Evolutionary conservation across 2,113 vertebrate genomes (phyloP).

Genomic region (Oceanites oceanicus): DNA sequence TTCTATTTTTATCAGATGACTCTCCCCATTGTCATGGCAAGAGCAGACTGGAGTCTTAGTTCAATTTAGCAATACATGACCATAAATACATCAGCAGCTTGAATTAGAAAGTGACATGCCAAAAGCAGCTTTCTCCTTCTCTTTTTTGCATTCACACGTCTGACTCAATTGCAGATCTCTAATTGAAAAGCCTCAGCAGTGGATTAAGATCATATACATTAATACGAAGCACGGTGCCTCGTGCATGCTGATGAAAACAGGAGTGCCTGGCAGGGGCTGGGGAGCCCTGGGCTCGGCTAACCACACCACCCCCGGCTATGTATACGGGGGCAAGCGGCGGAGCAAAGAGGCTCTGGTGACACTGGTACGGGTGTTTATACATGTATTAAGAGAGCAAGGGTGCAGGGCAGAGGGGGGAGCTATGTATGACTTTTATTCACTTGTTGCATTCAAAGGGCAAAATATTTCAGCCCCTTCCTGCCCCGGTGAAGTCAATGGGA

Average conservation of each 20-base stretch:
- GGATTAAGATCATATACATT: constrained; percentile 18
- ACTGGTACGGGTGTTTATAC: rapidly evolving
- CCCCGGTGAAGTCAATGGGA: neutral
- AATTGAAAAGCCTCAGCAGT: constrained; percentile 40
- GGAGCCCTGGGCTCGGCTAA: neutral
- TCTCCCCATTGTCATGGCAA: constrained; percentile 53
- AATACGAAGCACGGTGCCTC: neutral
- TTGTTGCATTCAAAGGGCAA: neutral
- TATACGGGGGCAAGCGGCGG: rapidly evolving
- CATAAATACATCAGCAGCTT: constrained; percentile 54
- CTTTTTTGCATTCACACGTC: neutral
- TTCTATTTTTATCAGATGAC: constrained; percentile 49
- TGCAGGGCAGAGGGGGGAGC: neutral
- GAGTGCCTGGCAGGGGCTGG: neutral
- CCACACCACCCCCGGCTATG: rapidly evolving
- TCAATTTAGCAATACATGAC: constrained; percentile 29
- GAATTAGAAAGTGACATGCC: constrained; percentile 1
- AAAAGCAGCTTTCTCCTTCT: neutral
- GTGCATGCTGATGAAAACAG: constrained; percentile 15
- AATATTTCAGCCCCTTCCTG: neutral
- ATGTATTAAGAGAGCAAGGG: neutral
- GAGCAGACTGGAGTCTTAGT: constrained; percentile 1
- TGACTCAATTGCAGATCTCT: constrained; percentile 22
- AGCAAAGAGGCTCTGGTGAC: neutral
- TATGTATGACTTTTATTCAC: neutral